Evolutionary conservation across 2,888 invertebrate species (phyloP).

Genomic region (Neoscelio sp.): DNA sequence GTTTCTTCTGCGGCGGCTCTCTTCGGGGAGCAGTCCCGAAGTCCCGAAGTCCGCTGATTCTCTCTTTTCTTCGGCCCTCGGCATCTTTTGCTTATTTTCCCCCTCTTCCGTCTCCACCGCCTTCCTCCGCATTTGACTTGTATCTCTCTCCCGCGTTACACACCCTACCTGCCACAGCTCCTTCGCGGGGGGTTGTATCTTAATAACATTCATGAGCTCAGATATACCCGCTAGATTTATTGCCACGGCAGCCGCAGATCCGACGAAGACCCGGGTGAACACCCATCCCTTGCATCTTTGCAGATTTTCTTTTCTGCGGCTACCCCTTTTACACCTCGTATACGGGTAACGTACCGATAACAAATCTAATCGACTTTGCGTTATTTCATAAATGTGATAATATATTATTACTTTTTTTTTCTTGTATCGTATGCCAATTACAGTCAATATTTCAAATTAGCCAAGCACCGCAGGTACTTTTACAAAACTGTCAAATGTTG

Average conservation of each 20-base stretch:
- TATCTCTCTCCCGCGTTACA: constrained; percentile 72
- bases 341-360: constrained; percentile 37
- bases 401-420: neutral
- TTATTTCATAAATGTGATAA: neutral
- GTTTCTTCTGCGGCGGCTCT: constrained; percentile 60
- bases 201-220: constrained; percentile 84
- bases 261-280: constrained; percentile 68
- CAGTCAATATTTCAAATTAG: no score
- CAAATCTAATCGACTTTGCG: constrained; percentile 61
- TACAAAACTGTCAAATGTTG: no score
- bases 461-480: no score
- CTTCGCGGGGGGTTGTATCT: constrained; percentile 82
- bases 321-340: constrained; percentile 54
- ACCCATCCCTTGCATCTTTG: constrained; percentile 56
- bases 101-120: constrained; percentile 3
- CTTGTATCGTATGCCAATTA: no score
- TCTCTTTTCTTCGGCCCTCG: constrained; percentile 47
- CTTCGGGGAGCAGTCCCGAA: constrained; percentile 61
- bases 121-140: constrained; percentile 71
- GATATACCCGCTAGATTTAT: constrained; percentile 83
- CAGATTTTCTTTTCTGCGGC: constrained; percentile 67
- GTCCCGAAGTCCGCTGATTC: constrained; percentile 57
- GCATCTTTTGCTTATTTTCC: constrained; percentile 61
- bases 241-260: constrained; percentile 80
- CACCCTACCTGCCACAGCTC: constrained; percentile 72